Evolutionary conservation across 2,797 vertebrate genomes (phyloP).

Genomic region (Alcedo atthis): DNA sequence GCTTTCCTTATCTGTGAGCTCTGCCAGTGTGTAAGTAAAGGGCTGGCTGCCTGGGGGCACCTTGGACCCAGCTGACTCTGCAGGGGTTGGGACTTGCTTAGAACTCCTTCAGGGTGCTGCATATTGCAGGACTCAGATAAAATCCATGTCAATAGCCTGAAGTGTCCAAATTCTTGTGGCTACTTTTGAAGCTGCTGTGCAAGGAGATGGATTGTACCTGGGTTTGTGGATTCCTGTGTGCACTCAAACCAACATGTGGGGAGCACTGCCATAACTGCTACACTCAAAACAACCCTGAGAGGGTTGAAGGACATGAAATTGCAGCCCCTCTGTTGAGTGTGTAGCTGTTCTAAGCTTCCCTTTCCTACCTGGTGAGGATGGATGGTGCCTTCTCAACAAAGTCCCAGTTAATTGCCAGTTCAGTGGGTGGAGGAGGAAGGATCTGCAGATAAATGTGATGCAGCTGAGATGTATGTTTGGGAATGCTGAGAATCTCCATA

Average conservation of each 20-base stretch:
- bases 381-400: not conserved
- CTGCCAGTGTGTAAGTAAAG: constrained; percentile 96
- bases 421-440: constrained; percentile 12
- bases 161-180: not conserved
- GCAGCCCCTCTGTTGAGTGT: not conserved
- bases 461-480: not conserved
- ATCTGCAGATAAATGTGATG: not conserved
- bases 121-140: fast-evolving
- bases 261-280: fast-evolving
- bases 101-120: not conserved
- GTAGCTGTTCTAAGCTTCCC: not conserved
- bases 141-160: fast-evolving
- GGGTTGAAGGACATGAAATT: not conserved
- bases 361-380: not conserved
- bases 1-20: constrained; percentile 99
- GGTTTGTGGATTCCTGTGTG: not conserved
- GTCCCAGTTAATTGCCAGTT: not conserved
- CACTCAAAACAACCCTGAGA: not conserved
- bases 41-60: fast-evolving
- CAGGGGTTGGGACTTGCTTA: not conserved
- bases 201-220: not conserved
- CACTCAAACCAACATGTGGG: not conserved
- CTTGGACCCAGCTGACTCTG: not conserved
- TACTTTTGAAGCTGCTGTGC: not conserved
- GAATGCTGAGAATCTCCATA: not conserved